phyloP scores from a whole-genome alignment of 2,888 invertebrate genomes.

The Tetragnatha montana region DNA sequence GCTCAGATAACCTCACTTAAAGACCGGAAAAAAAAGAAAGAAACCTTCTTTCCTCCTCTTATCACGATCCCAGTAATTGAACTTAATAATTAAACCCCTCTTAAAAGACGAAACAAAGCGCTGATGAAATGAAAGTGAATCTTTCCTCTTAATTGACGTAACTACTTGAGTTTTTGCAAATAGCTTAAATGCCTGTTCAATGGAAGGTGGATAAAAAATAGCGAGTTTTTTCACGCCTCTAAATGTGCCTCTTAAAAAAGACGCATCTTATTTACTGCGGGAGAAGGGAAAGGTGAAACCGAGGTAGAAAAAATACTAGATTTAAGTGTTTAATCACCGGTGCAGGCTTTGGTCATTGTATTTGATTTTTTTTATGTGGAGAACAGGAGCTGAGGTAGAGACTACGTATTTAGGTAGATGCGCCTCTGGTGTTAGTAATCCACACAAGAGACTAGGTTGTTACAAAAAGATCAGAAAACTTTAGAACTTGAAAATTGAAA shows the following conservation, averaged over 20 bases:
- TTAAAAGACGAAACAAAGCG: constrained; percentile 36
- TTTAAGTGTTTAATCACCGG: constrained; percentile 34
- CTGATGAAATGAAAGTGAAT: constrained; percentile 35
- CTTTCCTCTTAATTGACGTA: constrained; percentile 19
- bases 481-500: too few species aligned
- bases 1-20: not conserved
- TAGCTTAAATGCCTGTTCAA: not conserved
- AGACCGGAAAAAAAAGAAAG: not conserved
- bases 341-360: not conserved
- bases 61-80: constrained; percentile 31
- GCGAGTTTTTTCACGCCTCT: not conserved
- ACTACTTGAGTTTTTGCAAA: constrained; percentile 8
- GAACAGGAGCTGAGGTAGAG: too few species aligned
- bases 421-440: too few species aligned
- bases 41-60: constrained; percentile 12
- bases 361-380: constrained; percentile 1
- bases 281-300: constrained; percentile 5
- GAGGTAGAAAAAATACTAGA: constrained; percentile 23
- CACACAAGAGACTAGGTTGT: too few species aligned
- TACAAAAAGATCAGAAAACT: too few species aligned
- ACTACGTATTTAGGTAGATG: too few species aligned
- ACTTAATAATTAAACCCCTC: constrained; percentile 50
- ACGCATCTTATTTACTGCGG: constrained; percentile 21
- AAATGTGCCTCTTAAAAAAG: not conserved
- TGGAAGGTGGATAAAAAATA: constrained; percentile 8